Base-by-base conservation (phyloP, 2,113 vertebrate genomes). In the Micromys minutus region DNA sequence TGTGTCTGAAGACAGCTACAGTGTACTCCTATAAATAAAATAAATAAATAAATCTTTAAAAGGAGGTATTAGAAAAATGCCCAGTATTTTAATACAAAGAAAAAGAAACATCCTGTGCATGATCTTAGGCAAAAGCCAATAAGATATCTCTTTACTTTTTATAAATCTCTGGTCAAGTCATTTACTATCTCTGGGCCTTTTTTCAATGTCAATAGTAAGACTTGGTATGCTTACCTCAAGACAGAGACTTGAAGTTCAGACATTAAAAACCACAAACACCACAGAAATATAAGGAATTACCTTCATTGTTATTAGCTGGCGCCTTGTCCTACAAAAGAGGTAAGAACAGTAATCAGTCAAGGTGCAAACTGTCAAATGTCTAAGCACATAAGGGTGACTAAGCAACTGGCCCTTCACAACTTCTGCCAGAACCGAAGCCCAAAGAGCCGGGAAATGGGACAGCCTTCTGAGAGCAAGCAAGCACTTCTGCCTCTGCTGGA, bases 371-470 rank as follows among this genome's bases (percentile, higher is more conserved):
- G n/a, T 86, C 65, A 59, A 81, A 16, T 39, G 39, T 95, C 91
- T 61, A n/a, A 91, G 57, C 19, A 36, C 16, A 3, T 24, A n/a
- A 4, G 2, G 12, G 16, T 90, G 63, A 59, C 26, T 9, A 29
- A 5, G 63, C 26, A 90, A 36, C 8, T 26, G 1, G 0, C 3
- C 10, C 3, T 65, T 16, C 13, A 7, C 13, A 5, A 2, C 31
- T 65, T 72, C 45, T 22, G 71, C 39, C 11, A 85, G 59, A 90
- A 69, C 39, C 16, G 2, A 3, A 87, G 63, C n/a, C 65, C 8
- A 12, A 63, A 61, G 61, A 92, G 5, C 34, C 31, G 12, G 45
- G 57, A 24, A 21, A 19, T 16, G 22, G 57, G n/a, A 69, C 59
- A 76, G 31, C 1, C 29, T 42, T 72, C 39, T 47, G 17, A 71